Evolutionary conservation across 2,888 invertebrate species (phyloP), one percentile per base, ranked within the genome.

Genomic region (Lobophora halterata): DNA sequence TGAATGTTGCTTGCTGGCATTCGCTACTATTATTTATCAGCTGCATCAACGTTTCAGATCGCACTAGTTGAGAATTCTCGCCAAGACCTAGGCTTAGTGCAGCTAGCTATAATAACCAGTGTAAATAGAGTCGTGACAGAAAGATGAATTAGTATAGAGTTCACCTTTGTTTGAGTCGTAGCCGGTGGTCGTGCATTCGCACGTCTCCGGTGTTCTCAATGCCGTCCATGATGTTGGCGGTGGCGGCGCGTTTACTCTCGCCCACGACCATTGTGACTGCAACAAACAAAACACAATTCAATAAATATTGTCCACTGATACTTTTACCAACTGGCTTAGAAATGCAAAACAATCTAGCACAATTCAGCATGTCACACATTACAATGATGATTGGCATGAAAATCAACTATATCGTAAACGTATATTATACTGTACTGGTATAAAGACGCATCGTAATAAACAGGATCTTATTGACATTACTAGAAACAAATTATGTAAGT

Each of bases 191-290:
- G 85, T 96, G 96, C 77, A 96, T 92, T 58, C 95, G 92, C 61
- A 96, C 95, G 70, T 94, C 94, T 34, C 95, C 95, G 23, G 96
- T 95, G 82, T 94, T 95, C 88, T 95, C 94, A 82, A 96, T 94
- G 61, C 96, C 95, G 64, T 96, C 95, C 95, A 96, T 94, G 68
- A 96, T 96, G 89, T 95, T 94, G 76, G 94, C 92, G 78, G 87
- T 73, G 75, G 94, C 92, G 77, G 87, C 72, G 52, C 86, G 86
- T 55, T 88, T 88, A 58, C 60, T 83, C 76, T 95, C 95, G 66
- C 93, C 94, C 74, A 96, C 93, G 73, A 95, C 96, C 95, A 96
- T 96, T 87, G 91, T 85, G 67, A 65, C 86, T 87, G 80, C 8
- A 80, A 83, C 66, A 78, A 77, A 67, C 46, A 53, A 58, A 58